Percentiles rank a stretch among this genome's conserved stretches.
Evolutionary conservation across 1,140 invertebrate genomes (phyloP).

Genomic region (Caenorhabditis briggsae): DNA sequence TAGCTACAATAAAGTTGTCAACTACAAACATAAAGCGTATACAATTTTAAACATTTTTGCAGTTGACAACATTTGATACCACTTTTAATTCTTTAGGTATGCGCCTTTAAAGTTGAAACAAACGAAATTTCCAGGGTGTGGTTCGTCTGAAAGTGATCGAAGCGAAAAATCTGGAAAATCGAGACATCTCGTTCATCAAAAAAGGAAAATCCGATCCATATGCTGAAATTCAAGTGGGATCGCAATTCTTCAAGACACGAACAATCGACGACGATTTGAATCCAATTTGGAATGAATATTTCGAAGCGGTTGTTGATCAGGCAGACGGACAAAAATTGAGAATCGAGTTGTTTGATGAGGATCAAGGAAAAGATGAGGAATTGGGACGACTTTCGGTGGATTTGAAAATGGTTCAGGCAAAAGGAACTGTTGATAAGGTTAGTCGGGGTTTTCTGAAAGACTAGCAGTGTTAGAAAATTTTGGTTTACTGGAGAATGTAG

Average conservation of each 20-base stretch:
- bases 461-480: no score
- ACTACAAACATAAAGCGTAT: no score
- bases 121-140: constrained; percentile 68
- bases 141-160: constrained; percentile 77
- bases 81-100: no score
- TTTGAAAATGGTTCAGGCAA: constrained; percentile 51
- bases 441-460: not conserved
- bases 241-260: constrained; percentile 71
- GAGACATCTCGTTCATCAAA: constrained; percentile 72
- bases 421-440: constrained; percentile 68
- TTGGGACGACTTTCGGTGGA: constrained; percentile 73
- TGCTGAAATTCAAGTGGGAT: constrained; percentile 75
- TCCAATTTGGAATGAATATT: constrained; percentile 77
- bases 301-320: constrained; percentile 78
- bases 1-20: no score
- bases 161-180: constrained; percentile 76
- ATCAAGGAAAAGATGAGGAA: constrained; percentile 75
- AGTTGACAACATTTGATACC: no score
- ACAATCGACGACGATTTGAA: constrained; percentile 77
- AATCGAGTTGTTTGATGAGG: constrained; percentile 77
- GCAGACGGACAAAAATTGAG: constrained; percentile 75
- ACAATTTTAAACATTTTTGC: no score
- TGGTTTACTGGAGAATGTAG: no score
- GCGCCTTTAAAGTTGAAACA: not conserved
- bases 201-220: constrained; percentile 77